Evolutionary conservation across 2,797 vertebrate genomes (phyloP).

Genomic region (Brachyalestes nurse): DNA sequence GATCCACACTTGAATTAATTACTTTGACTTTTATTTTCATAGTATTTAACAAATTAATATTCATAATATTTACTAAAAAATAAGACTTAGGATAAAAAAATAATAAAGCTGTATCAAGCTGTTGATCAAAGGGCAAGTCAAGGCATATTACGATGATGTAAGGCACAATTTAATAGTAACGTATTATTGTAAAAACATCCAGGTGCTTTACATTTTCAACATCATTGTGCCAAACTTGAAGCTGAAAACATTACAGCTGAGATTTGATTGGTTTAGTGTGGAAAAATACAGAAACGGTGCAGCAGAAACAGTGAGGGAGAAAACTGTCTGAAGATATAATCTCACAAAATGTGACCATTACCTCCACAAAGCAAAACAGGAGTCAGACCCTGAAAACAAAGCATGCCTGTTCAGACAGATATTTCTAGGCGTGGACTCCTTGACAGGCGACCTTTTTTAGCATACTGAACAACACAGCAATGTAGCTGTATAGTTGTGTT

Average conservation of each 20-base stretch:
- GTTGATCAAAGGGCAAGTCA: too few species aligned
- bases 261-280: neutral
- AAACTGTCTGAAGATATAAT: too few species aligned
- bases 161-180: too few species aligned
- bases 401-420: constrained; percentile 17
- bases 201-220: neutral
- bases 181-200: neutral
- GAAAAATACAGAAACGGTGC: too few species aligned
- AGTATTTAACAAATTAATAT: neutral
- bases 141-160: too few species aligned
- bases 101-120: too few species aligned
- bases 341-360: neutral
- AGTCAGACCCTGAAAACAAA: neutral
- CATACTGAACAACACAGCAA: neutral
- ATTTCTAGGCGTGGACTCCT: constrained; percentile 15
- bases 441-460: neutral
- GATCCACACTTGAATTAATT: neutral
- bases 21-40: neutral
- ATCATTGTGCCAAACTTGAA: neutral
- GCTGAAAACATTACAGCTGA: too few species aligned
- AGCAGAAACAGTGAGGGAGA: neutral
- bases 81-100: too few species aligned
- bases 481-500: neutral
- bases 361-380: neutral
- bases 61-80: neutral